These are phyloP conservation scores for Saccostrea cuccullata DNA, from an alignment of 1,140 invertebrate genomes.

Conservation along the genomic window DNA sequence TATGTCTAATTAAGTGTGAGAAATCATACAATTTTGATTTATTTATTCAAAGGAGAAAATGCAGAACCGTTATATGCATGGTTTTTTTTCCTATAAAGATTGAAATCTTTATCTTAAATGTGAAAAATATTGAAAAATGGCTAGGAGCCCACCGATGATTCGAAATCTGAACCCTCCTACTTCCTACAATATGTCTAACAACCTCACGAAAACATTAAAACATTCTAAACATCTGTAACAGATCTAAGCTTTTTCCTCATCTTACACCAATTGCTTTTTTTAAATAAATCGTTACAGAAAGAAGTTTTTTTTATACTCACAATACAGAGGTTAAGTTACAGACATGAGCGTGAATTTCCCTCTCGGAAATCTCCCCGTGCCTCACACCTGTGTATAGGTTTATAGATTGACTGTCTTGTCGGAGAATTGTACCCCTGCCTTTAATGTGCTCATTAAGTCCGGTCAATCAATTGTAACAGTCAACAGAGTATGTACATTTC, in stretches of 20 bases:
- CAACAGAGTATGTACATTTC: neutral
- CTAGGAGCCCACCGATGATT: neutral
- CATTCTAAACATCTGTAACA: constrained; percentile 28
- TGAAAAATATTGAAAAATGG: neutral
- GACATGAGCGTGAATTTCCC: neutral
- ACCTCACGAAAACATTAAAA: neutral
- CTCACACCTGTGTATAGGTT: constrained; percentile 11
- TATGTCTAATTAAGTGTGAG: too few relatives aligned
- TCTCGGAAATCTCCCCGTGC: neutral
- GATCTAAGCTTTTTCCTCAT: neutral
- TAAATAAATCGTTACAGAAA: neutral
- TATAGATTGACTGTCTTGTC: neutral
- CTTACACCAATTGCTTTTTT: neutral
- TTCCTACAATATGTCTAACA: neutral
- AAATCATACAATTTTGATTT: too few relatives aligned
- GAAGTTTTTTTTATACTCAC: constrained; percentile 22
- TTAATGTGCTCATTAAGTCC: constrained; percentile 19
- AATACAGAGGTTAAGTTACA: neutral
- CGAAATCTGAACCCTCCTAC: constrained; percentile 11
- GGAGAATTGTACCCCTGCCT: neutral
- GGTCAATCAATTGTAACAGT: neutral
- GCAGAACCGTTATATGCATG: too few relatives aligned
- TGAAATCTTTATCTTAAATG: too few relatives aligned
- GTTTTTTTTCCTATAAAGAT: too few relatives aligned
- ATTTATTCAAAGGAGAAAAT: too few relatives aligned